These are phyloP conservation scores for Ceratitis capitata DNA, from an alignment of 1,140 invertebrate genomes.

Conservation along the genomic window DNA sequence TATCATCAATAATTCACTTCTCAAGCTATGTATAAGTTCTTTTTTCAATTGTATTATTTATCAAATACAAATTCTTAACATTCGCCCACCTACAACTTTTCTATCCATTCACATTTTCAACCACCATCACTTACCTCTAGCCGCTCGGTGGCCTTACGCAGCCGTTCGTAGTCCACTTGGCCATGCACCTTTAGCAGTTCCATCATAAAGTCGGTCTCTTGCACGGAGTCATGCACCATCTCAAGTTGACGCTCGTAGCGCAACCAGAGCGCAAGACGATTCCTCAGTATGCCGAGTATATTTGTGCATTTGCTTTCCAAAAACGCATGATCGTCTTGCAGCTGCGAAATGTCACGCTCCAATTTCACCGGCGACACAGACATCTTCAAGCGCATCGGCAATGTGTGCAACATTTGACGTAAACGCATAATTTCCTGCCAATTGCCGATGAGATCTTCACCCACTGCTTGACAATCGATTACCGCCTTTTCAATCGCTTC, in stretches of 20 bases:
- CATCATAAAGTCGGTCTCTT: slow-evolving; percentile 87
- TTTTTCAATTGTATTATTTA: too few species aligned
- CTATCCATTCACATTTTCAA: too few species aligned
- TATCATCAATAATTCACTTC: too few species aligned
- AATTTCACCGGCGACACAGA: slow-evolving; percentile 78
- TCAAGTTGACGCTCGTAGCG: slow-evolving; percentile 80
- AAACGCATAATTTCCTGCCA: slow-evolving; percentile 81
- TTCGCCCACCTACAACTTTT: too few species aligned
- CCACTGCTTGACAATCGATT: slow-evolving; percentile 72
- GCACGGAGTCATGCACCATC: slow-evolving; percentile 79
- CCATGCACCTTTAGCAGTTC: slow-evolving; percentile 82
- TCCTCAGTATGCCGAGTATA: slow-evolving; percentile 73
- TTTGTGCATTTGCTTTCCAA: slow-evolving; percentile 76
- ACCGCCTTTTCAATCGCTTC: slow-evolving; percentile 77
- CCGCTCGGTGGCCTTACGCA: slow-evolving; percentile 81
- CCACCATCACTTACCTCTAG: slow-evolving; percentile 80
- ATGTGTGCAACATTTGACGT: slow-evolving; percentile 77
- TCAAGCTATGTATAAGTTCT: too few species aligned
- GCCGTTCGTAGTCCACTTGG: slow-evolving; percentile 80
- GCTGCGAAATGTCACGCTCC: slow-evolving; percentile 77
- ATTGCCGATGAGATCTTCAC: slow-evolving; percentile 71
- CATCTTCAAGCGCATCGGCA: slow-evolving; percentile 76
- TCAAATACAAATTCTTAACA: too few species aligned
- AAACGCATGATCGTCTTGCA: slow-evolving; percentile 77
- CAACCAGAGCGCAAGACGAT: slow-evolving; percentile 75